Conservation (phyloP, 2,113 vertebrate species). For the Petromus typicus region DNA sequence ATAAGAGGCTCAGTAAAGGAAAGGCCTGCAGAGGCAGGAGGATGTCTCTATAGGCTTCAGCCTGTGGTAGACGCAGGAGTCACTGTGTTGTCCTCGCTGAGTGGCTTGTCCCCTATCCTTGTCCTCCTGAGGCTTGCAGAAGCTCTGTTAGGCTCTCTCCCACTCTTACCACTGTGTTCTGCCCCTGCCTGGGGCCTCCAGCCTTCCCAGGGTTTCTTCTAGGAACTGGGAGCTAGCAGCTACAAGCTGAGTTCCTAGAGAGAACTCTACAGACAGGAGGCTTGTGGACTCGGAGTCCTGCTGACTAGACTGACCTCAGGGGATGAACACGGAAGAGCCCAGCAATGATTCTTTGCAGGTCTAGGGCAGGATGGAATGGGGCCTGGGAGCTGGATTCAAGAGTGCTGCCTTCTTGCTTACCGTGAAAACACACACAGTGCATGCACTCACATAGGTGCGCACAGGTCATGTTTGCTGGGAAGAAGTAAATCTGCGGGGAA, state of each 20-base stretch:
- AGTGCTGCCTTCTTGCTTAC: neutral
- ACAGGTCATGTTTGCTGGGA: neutral
- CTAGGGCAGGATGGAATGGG: neutral
- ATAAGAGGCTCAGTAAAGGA: neutral
- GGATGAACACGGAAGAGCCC: no score
- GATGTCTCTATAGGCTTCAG: neutral
- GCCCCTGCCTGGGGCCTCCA: neutral
- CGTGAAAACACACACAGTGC: neutral
- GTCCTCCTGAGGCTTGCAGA: neutral
- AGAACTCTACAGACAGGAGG: neutral
- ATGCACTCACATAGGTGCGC: neutral
- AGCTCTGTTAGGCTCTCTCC: neutral
- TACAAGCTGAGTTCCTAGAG: neutral
- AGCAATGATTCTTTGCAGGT: neutral
- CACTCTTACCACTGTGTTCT: neutral
- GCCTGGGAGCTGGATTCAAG: neutral
- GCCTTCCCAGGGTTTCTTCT: neutral
- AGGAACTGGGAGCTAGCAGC: neutral
- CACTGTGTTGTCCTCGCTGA: neutral
- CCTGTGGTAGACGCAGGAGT: fast-evolving
- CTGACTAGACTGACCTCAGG: neutral
- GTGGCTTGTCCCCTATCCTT: neutral
- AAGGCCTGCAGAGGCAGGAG: neutral
- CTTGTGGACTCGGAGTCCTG: neutral
- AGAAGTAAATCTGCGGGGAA: neutral